These are phyloP conservation scores for Anolis apletophallus DNA, from an alignment of 2,797 vertebrate genomes.

Conservation along the genomic window DNA sequence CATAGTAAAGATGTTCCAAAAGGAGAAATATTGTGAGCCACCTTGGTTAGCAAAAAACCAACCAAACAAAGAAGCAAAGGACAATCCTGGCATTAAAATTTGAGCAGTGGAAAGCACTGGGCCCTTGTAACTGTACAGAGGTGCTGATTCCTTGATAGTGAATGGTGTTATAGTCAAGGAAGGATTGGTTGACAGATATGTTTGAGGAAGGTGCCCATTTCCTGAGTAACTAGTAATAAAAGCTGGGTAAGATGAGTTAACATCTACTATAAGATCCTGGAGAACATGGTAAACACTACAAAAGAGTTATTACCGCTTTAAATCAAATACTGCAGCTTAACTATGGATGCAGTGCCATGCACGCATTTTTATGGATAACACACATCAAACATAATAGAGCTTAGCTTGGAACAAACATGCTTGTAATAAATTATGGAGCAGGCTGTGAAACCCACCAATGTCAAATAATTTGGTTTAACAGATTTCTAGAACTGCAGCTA, in stretches of 20 bases:
- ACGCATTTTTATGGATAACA: not conserved
- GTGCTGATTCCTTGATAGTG: not conserved
- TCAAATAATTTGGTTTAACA: not conserved
- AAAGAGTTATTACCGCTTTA: not conserved
- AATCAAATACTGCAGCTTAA: constrained; percentile 4
- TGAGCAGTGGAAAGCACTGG: not conserved
- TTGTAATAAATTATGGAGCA: not conserved
- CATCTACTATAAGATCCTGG: not conserved
- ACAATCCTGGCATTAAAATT: not conserved
- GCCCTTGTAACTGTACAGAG: not conserved
- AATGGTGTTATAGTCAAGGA: not conserved
- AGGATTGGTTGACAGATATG: not conserved
- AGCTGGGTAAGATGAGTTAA: not conserved
- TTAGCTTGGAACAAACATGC: not conserved
- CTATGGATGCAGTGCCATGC: not conserved
- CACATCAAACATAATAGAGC: not conserved
- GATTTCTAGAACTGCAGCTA: not conserved
- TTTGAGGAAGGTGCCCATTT: not conserved
- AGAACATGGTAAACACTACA: not conserved
- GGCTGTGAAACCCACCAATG: not conserved
- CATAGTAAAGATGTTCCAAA: not conserved
- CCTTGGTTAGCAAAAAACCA: too few relatives aligned
- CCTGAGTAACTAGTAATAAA: not conserved
- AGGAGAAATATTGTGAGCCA: too few relatives aligned
- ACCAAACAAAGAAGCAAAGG: too few relatives aligned